These are phyloP conservation scores for Copidosoma aretas DNA, from an alignment of 2,888 invertebrate genomes.

Conservation along the genomic window DNA sequence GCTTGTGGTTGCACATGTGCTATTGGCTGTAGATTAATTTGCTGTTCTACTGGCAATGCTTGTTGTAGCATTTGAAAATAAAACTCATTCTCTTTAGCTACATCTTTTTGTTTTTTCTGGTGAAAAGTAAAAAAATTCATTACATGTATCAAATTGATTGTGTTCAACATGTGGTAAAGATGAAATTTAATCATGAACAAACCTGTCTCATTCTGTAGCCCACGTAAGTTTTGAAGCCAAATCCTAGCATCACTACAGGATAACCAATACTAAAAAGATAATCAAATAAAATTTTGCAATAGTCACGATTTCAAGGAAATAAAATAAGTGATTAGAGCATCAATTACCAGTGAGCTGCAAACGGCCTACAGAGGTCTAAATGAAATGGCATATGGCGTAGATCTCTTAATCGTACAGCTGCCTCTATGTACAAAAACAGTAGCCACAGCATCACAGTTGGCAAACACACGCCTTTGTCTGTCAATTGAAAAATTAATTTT, in stretches of 20 bases:
- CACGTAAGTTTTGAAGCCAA: conserved; percentile 93
- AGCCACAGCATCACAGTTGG: conserved; percentile 94
- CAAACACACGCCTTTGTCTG: conserved; percentile 91
- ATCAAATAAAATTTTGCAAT: neutral
- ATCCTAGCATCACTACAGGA: conserved; percentile 94
- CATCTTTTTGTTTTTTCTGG: conserved; percentile 90
- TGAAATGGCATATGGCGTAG: conserved; percentile 84
- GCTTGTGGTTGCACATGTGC: conserved; percentile 53
- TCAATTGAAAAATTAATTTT: conserved; percentile 29
- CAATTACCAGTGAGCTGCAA: conserved; percentile 92
- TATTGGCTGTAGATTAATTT: conserved; percentile 56
- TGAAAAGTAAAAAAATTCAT: no score
- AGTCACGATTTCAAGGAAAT: neutral
- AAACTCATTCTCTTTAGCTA: conserved; percentile 94
- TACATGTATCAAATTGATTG: neutral
- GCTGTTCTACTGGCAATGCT: conserved; percentile 79
- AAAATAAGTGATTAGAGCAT: neutral
- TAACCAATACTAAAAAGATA: conserved; percentile 72
- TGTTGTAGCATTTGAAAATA: conserved; percentile 91
- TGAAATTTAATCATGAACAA: conserved; percentile 47
- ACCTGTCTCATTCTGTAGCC: conserved; percentile 85
- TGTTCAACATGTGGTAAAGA: conserved; percentile 4
- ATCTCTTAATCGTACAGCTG: conserved; percentile 83
- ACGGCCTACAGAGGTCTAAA: conserved; percentile 90
- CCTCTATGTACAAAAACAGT: conserved; percentile 93